These are phyloP conservation scores for Antheraea pernyi DNA, from an alignment of 1,140 invertebrate genomes.

Conservation along the genomic window DNA sequence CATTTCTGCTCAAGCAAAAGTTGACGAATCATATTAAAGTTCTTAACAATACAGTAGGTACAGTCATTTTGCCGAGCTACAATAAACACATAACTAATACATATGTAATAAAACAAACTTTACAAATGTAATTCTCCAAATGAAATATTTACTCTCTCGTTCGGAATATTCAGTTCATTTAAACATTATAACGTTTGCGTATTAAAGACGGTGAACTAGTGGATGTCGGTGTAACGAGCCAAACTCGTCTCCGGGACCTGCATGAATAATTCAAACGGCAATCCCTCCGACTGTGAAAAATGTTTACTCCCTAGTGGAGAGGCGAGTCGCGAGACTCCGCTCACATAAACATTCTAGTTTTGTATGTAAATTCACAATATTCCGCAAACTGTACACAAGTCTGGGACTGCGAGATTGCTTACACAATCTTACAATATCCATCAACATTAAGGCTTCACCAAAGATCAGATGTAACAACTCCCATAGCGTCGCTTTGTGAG, in stretches of 20 bases:
- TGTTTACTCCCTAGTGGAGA: not conserved
- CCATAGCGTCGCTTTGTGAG: no score
- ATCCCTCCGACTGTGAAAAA: not conserved
- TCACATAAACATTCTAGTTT: not conserved
- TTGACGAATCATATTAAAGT: no score
- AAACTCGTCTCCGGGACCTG: not conserved
- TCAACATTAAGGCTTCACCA: no score
- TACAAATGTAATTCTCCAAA: not conserved
- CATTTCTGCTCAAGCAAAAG: no score
- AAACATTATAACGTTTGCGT: not conserved
- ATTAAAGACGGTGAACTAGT: not conserved
- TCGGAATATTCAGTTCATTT: not conserved
- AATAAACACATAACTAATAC: no score
- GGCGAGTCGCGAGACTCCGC: not conserved
- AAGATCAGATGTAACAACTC: no score
- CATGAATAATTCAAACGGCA: slow-evolving; percentile 1
- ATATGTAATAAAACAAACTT: no score
- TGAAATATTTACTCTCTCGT: not conserved
- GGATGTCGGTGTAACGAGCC: not conserved
- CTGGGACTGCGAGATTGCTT: no score
- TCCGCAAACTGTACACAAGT: not conserved
- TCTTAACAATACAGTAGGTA: no score
- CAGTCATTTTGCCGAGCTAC: no score
- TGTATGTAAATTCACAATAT: not conserved
- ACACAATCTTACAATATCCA: no score